Evolutionary conservation across 2,797 vertebrate species (phyloP).

Genomic region (Eulemur albifrons): DNA sequence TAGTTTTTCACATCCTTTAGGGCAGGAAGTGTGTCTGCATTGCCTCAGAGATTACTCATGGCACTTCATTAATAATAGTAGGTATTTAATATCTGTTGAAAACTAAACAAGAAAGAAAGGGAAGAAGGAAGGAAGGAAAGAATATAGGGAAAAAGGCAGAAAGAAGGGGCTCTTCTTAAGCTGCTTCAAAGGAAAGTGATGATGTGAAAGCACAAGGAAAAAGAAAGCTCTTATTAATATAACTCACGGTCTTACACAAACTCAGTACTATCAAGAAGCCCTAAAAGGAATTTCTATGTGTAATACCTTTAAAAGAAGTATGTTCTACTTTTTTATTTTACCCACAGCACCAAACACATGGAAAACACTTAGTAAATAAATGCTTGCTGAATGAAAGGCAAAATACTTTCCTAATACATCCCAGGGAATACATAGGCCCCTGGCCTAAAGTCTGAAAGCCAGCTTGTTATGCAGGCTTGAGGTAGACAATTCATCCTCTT

Average conservation of each 20-base stretch:
- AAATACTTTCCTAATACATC: not conserved
- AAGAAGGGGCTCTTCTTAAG: not conserved
- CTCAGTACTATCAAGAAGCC: slow-evolving; percentile 4
- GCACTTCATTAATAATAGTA: not conserved
- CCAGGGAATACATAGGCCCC: not conserved
- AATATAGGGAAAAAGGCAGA: not conserved
- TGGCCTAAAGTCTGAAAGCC: slow-evolving; percentile 28
- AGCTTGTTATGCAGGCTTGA: not conserved
- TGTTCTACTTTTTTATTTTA: slow-evolving; percentile 16
- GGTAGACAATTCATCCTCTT: not conserved
- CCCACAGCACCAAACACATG: not conserved
- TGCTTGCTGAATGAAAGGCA: slow-evolving; percentile 2
- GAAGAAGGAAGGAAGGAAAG: not conserved
- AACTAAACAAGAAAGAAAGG: not conserved
- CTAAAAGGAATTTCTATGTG: not conserved
- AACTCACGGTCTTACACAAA: not conserved
- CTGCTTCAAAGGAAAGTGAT: slow-evolving; percentile 16
- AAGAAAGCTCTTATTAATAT: not conserved
- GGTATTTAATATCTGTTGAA: not conserved
- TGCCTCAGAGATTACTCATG: not conserved
- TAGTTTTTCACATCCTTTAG: not conserved
- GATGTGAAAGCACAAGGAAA: not conserved
- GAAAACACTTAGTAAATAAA: not conserved
- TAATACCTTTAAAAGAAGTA: slow-evolving; percentile 22
- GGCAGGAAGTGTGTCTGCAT: not conserved